Conservation (phyloP, 2,888 invertebrate species). For the Pseudoips prasinana region DNA sequence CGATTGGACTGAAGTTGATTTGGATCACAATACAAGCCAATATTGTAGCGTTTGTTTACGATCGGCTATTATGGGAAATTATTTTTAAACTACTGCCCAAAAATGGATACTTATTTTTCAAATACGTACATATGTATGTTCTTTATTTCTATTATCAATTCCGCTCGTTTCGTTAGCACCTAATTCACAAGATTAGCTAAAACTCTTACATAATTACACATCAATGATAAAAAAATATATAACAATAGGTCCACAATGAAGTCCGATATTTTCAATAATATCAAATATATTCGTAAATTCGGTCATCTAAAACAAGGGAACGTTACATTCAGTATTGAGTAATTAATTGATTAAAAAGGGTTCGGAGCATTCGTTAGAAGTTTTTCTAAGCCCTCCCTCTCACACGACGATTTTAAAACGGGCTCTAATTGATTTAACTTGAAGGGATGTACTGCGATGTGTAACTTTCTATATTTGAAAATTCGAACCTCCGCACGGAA, state of each 20-base stretch:
- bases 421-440: slow-evolving; percentile 71
- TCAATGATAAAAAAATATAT: too few species aligned
- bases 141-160: background rate
- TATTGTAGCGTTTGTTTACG: too few species aligned
- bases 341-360: slow-evolving; percentile 78
- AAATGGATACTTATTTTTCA: background rate
- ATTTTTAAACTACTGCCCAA: background rate
- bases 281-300: background rate
- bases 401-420: slow-evolving; percentile 50
- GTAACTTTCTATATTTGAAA: slow-evolving; percentile 23
- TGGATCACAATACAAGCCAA: too few species aligned
- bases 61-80: background rate
- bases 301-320: slow-evolving; percentile 30
- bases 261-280: too few species aligned
- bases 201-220: too few species aligned
- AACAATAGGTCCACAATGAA: too few species aligned
- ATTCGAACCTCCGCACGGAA: background rate
- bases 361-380: slow-evolving; percentile 69
- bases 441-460: slow-evolving; percentile 46
- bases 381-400: slow-evolving; percentile 57
- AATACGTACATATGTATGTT: background rate
- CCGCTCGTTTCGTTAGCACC: too few species aligned
- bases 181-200: background rate
- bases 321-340: slow-evolving; percentile 62
- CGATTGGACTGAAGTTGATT: too few species aligned